A percentile compares a stretch with the other conserved stretches of the same genome.
Evolutionary conservation across 2,113 vertebrate genomes (phyloP).

Genomic region (Pachyramphus minor): DNA sequence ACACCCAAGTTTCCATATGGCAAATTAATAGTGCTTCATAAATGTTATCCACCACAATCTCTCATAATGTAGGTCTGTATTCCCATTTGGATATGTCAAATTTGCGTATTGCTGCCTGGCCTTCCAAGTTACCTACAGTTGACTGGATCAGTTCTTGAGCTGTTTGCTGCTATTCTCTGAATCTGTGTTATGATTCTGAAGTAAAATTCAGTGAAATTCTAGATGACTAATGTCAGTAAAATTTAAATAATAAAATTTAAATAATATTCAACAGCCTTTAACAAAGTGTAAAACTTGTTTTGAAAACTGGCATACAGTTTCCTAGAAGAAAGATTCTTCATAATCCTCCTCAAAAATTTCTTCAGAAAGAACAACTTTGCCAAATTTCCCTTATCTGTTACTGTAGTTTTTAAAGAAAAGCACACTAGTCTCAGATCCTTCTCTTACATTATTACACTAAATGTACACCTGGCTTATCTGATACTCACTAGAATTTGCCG

Average conservation of each 20-base stretch:
- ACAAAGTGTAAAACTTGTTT: not conserved
- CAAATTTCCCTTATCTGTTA: not conserved
- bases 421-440: not conserved
- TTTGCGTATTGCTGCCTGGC: not conserved
- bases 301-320: not conserved
- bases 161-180: not conserved
- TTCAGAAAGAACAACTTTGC: not conserved
- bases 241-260: not conserved
- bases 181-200: not conserved
- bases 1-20: not conserved
- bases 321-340: not conserved
- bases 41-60: not conserved
- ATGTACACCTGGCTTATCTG: not conserved
- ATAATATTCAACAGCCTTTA: not conserved
- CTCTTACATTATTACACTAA: not conserved
- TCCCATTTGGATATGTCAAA: not conserved
- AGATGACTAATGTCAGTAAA: not conserved
- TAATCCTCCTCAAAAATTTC: not conserved
- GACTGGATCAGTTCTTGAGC: not conserved
- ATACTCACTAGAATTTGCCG: not conserved
- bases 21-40: not conserved
- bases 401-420: not conserved
- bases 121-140: not conserved
- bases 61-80: not conserved
- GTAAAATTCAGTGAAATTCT: not conserved